Evolutionary conservation across 2,797 vertebrate species (phyloP), one percentile per base, ranked within the genome.

Genomic region (Enteromius radiatus): DNA sequence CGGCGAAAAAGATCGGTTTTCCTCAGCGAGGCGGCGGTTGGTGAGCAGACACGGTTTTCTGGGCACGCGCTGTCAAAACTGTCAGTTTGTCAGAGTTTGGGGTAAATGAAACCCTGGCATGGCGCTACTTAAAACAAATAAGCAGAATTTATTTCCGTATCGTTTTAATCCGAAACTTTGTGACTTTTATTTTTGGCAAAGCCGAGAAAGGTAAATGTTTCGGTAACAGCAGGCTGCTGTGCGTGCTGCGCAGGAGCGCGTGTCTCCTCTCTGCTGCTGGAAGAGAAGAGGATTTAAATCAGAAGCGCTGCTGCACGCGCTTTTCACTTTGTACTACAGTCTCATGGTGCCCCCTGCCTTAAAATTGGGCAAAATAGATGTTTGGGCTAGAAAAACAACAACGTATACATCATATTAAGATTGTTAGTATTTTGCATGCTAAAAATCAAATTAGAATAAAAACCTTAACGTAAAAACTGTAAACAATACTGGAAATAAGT

Each of bases 1-100:
- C 45, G 76, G 68, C 36, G 56, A 45, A 26, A 71, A 41, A 45
- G 23, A 43, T 78, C 76, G 47, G 67, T 31, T 84, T 77, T 78
- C 68, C 19, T 78, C 45, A 43, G 8, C 68, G 68, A 47, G 69
- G 59, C 76, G 68, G 54, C 68, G 56, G 11, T 76, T 74, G 41
- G 47, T 21, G 31, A 28, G n/a, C 10, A 41, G 74, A 41, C 45
- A 52, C 52, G 80, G 14, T 63, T 67, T 33, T 52, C 41, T 54
- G 12, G 47, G 33, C 76, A 73, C 69, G 59, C 76, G 56, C 76
- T 78, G 68, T 78, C 67, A 65, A 15, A 79, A 26, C 61, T 78
- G 76, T 64, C 82, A 73, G 41, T 65, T 77, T 65, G 70, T 67
- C 67, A 63, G 82, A 63, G 75, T 71, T 63, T 69, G 71, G 31